Percentiles rank a stretch among this genome's conserved stretches.
phyloP scores from a whole-genome alignment of 2,797 vertebrate genomes.

The Linurgus olivaceus region DNA sequence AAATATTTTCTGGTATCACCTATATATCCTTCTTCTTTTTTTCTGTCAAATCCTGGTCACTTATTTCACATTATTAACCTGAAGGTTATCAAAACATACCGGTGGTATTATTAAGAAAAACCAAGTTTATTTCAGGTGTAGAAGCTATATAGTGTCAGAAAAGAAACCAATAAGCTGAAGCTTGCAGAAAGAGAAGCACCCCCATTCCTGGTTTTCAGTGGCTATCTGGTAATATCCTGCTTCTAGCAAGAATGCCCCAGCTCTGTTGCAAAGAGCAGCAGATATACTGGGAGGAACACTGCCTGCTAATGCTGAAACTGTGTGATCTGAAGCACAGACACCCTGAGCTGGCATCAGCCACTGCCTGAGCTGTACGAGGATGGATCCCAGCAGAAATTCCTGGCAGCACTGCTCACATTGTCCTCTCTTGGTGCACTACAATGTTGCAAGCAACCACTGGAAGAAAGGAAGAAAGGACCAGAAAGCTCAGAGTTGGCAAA shows the following conservation, averaged over 20 bases:
- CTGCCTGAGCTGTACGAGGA: not conserved
- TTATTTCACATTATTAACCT: not conserved
- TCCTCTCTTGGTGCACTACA: not conserved
- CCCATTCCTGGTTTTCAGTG: not conserved
- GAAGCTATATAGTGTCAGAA: not conserved
- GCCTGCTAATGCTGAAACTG: not conserved
- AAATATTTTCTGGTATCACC: not conserved
- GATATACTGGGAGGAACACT: not conserved
- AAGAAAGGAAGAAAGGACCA: not conserved
- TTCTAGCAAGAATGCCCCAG: not conserved
- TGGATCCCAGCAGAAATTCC: not conserved
- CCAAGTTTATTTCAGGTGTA: not conserved
- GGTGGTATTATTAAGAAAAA: not conserved
- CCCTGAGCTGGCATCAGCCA: not conserved
- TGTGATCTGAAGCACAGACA: not conserved
- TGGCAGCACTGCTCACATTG: rapidly evolving
- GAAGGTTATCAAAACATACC: not conserved
- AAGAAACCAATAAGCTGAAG: not conserved
- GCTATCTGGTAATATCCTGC: not conserved
- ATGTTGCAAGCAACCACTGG: not conserved
- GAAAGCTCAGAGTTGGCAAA: not conserved
- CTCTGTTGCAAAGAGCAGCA: not conserved
- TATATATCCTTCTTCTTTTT: not conserved
- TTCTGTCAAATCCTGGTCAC: not conserved
- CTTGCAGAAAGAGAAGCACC: not conserved